Evolutionary conservation across 1,140 invertebrate genomes (phyloP), one percentile per base, ranked within the genome.

Genomic region (Augochlora pura): DNA sequence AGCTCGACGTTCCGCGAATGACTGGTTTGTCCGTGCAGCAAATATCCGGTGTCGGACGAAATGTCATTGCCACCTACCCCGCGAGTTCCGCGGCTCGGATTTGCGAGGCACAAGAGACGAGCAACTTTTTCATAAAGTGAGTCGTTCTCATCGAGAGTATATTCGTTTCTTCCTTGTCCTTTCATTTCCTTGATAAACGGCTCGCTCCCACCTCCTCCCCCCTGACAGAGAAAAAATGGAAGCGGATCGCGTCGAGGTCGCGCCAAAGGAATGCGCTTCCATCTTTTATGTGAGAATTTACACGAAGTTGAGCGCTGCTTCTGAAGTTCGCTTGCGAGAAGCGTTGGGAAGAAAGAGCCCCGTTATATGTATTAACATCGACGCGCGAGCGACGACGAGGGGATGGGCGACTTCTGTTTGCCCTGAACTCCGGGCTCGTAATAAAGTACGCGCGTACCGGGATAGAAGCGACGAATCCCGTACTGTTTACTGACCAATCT

Each of bases 401-500:
- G 54, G 2, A 9, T 21, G 49, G 18, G n/a, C n/a, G 49, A 52
- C 54, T 23, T 57, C n/a, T 32, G 32, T 70, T 70, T 39, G 25
- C 38, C 38, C 57, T 27, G 32, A 70, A 42, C 63, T 10, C 18
- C 0, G 5, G 21, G 59, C 0, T 27, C 32, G 62, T 59, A 73
- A 73, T 59, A 59, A 73, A 70, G 14, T 54, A 73, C 21, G 69
- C 21, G 69, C 18, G 23, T n/a, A 18, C 12, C 10, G 6, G 12
- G 21, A 14, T 25, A 23, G 25, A 62, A 75, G 18, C 32, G 42
- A 67, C 71, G 72, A 69, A 64, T 68, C 6, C 39, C 18, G 46
- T 54, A 42, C 72, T 76, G 21, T 80, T 80, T 81, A 49, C 66
- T 21, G 38, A 70, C 39, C 77, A 80, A 80, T 83, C 72, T 75